Evolutionary conservation across 2,113 vertebrate species (phyloP).

Genomic region (Leiothrix lutea): DNA sequence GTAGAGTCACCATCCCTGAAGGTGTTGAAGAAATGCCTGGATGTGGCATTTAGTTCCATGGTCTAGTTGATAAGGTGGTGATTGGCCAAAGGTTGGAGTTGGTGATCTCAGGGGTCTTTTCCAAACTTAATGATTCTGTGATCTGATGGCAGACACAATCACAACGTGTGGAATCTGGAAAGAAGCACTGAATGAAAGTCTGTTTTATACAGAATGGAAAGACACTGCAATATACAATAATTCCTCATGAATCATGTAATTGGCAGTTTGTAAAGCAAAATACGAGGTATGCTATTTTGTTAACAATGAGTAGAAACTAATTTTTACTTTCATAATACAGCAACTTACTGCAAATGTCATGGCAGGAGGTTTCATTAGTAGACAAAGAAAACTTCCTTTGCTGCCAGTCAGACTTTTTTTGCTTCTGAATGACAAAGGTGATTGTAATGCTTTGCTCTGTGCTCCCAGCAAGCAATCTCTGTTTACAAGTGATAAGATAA

Average conservation of each 20-base stretch:
- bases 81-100: not conserved
- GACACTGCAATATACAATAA: not conserved
- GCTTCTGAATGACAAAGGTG: not conserved
- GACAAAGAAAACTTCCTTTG: not conserved
- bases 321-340: not conserved
- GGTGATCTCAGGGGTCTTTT: not conserved
- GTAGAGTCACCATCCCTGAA: not conserved
- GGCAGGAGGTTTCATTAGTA: not conserved
- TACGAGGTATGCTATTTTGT: not conserved
- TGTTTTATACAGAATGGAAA: not conserved
- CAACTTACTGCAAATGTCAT: not conserved
- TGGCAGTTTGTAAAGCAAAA: constrained; percentile 16
- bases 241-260: not conserved
- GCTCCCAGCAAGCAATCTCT: not conserved
- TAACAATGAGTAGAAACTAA: not conserved
- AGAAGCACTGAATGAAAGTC: not conserved
- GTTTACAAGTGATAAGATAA: not conserved
- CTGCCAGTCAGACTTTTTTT: not conserved
- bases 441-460: not conserved
- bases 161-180: not conserved
- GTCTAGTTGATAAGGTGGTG: not conserved
- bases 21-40: not conserved
- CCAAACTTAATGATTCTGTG: not conserved
- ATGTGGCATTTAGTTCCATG: not conserved
- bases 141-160: not conserved